Conservation (phyloP, 2,113 vertebrate species). For the Cyprinodon brontotheroides region DNA sequence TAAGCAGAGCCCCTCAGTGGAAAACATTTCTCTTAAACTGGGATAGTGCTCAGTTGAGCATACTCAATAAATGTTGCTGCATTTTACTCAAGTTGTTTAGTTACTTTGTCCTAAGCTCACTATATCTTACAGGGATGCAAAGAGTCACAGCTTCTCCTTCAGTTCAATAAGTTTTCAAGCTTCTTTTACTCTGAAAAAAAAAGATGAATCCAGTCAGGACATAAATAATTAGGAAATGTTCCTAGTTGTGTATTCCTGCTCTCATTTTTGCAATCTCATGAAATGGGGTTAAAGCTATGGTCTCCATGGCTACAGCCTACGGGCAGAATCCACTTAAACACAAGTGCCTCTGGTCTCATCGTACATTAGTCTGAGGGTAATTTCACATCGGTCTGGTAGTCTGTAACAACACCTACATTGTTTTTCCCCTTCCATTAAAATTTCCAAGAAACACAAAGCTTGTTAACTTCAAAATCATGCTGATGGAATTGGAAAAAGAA, state of each 20-base stretch:
- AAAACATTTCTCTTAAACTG: slow-evolving; percentile 57
- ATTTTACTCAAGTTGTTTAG: slow-evolving; percentile 15
- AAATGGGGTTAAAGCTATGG: slow-evolving; percentile 57
- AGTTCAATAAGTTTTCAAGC: slow-evolving; percentile 24
- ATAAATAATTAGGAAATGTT: slow-evolving; percentile 29
- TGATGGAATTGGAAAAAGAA: slow-evolving; percentile 36
- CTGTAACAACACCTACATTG: slow-evolving; percentile 52
- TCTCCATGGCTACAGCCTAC: slow-evolving; percentile 71
- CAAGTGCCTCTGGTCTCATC: slow-evolving; percentile 63
- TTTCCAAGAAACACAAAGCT: slow-evolving; percentile 13
- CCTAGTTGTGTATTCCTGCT: slow-evolving; percentile 51
- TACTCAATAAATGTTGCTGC: slow-evolving; percentile 55
- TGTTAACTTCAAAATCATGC: slow-evolving; percentile 30
- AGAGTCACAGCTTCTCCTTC: slow-evolving; percentile 3
- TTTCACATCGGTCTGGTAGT: slow-evolving; percentile 55
- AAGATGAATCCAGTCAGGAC: slow-evolving; percentile 19
- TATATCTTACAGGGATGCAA: slow-evolving; percentile 13
- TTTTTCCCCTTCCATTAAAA: slow-evolving; percentile 46
- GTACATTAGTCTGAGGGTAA: slow-evolving; percentile 63
- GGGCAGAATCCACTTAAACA: slow-evolving; percentile 65
- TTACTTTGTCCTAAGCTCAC: slow-evolving; percentile 1
- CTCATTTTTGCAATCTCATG: slow-evolving; percentile 35
- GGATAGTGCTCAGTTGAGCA: slow-evolving; percentile 62
- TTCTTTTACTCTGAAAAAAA: slow-evolving; percentile 25
- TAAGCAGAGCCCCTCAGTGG: slow-evolving; percentile 32